These are phyloP conservation scores for Gymnodraco acuticeps DNA, from an alignment of 2,797 vertebrate species.

Conservation along the genomic window DNA sequence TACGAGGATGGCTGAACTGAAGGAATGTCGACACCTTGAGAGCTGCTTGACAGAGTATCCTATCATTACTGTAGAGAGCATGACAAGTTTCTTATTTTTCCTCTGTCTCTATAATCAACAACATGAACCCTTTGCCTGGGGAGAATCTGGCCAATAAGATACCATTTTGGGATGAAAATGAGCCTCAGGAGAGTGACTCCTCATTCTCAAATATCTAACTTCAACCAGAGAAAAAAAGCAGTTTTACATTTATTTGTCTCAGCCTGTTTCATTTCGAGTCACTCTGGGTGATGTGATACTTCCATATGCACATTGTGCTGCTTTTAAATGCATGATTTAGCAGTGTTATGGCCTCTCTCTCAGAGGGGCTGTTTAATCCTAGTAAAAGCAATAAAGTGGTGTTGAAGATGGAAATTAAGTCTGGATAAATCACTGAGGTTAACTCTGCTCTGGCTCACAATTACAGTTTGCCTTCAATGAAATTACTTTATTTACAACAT, in stretches of 20 bases:
- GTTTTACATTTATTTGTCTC: constrained; percentile 47
- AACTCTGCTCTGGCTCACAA: constrained; percentile 63
- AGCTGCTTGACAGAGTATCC: constrained; percentile 69
- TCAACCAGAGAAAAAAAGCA: constrained; percentile 25
- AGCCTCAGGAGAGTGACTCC: constrained; percentile 19
- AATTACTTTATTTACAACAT: constrained; percentile 64
- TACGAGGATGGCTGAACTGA: constrained; percentile 51
- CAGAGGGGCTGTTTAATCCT: constrained; percentile 69
- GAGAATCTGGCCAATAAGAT: constrained; percentile 56
- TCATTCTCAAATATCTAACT: constrained; percentile 2
- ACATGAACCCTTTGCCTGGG: constrained; percentile 40
- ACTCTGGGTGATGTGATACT: constrained; percentile 50
- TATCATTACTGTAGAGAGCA: constrained; percentile 65
- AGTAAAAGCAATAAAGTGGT: constrained; percentile 78
- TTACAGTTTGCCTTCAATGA: constrained; percentile 53
- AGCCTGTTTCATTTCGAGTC: constrained; percentile 39
- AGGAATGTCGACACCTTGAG: constrained; percentile 68
- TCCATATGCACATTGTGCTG: constrained; percentile 32
- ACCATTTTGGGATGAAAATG: constrained; percentile 46
- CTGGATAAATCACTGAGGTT: constrained; percentile 74
- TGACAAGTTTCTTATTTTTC: constrained; percentile 63
- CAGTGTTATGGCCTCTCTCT: constrained; percentile 66
- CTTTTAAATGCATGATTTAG: constrained; percentile 76
- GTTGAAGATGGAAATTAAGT: constrained; percentile 75
- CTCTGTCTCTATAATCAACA: constrained; percentile 61